These are phyloP conservation scores for Gallinago stenura DNA, from an alignment of 2,797 vertebrate species.

Conservation along the genomic window DNA sequence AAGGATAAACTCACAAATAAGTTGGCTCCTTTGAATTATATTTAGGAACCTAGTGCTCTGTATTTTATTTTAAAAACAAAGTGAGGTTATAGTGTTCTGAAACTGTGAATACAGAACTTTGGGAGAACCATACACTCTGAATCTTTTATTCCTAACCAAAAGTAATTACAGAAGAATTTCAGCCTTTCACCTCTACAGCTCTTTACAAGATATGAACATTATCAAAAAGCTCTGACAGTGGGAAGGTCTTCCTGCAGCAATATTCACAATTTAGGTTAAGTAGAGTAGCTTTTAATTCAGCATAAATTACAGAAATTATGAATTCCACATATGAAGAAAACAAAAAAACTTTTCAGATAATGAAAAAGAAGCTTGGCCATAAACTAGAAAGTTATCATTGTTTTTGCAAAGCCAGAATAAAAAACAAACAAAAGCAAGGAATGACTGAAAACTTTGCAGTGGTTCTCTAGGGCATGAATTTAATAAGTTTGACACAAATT, in stretches of 20 bases:
- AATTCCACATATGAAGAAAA: not conserved
- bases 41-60: not conserved
- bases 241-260: not conserved
- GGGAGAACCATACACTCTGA: not conserved
- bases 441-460: not conserved
- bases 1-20: not conserved
- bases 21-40: not conserved
- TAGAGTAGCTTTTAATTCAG: not conserved
- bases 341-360: not conserved
- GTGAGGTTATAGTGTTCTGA: not conserved
- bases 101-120: not conserved
- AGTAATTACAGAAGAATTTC: not conserved
- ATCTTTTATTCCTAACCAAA: not conserved
- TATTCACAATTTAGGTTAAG: not conserved
- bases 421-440: not conserved
- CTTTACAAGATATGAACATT: not conserved
- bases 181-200: not conserved
- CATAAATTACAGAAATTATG: not conserved
- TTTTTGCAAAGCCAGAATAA: not conserved
- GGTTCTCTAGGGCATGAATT: not conserved
- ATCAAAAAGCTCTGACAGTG: not conserved
- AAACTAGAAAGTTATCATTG: not conserved
- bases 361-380: not conserved
- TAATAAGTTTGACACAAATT: not conserved
- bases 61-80: conserved; percentile 8